phyloP scores from a whole-genome alignment of 1,140 invertebrate species.

The Pentalonia nigronervosa region DNA sequence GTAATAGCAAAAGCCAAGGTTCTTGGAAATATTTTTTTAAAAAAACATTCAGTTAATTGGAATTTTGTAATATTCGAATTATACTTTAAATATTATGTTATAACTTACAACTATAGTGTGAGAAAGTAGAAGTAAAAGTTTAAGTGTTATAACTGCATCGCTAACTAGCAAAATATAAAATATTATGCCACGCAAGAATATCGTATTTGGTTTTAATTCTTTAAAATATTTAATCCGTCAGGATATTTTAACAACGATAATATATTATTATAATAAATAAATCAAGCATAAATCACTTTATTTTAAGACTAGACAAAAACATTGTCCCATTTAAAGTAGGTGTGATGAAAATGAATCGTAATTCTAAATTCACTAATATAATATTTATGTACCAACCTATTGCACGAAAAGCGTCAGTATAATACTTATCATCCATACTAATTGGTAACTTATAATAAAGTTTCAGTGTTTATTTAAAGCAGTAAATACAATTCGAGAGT shows the following conservation, averaged over 20 bases:
- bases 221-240: too few relatives aligned
- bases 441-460: too few relatives aligned
- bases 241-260: too few relatives aligned
- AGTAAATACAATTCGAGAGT: not conserved
- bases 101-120: not conserved
- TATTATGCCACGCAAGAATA: too few relatives aligned
- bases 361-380: not conserved
- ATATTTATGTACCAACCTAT: not conserved
- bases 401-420: not conserved
- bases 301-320: too few relatives aligned
- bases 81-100: too few relatives aligned
- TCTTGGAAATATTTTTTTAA: not conserved
- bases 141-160: not conserved
- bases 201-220: too few relatives aligned
- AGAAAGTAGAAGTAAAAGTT: not conserved
- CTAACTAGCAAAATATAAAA: not conserved
- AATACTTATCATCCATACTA: not conserved
- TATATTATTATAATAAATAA: too few relatives aligned
- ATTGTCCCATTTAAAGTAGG: not conserved
- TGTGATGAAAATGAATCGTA: not conserved
- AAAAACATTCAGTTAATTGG: not conserved
- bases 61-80: too few relatives aligned
- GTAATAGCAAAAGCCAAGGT: not conserved
- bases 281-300: too few relatives aligned
- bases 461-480: not conserved